Percentiles rank a stretch among this genome's conserved stretches.
Evolutionary conservation across 2,888 invertebrate genomes (phyloP).

Genomic region (Drosophila barbarae): DNA sequence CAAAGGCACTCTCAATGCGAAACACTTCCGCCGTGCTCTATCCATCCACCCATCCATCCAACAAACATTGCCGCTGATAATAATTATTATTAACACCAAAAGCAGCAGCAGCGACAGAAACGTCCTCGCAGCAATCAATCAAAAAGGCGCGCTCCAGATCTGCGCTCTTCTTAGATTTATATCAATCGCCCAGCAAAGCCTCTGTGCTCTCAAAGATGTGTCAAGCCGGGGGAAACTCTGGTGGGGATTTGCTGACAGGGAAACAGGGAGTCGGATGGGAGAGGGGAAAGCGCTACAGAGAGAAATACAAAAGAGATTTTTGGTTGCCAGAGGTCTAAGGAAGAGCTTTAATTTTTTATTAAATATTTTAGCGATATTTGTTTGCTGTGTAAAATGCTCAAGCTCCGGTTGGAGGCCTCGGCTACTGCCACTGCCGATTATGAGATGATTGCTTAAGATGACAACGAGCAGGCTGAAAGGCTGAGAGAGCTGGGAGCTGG

Average conservation of each 20-base stretch:
- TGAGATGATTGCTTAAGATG: conserved; percentile 74
- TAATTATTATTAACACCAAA: conserved; percentile 72
- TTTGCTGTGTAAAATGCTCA: conserved; percentile 33
- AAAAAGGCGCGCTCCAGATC: conserved; percentile 45
- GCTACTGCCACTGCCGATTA: conserved; percentile 70
- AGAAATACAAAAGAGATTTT: neutral
- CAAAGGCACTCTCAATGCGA: conserved; percentile 10
- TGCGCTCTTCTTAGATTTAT: conserved; percentile 58
- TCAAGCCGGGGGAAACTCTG: conserved; percentile 37
- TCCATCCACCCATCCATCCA: neutral
- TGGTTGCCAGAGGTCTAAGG: neutral
- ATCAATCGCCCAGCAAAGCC: conserved; percentile 38
- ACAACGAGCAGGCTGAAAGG: conserved; percentile 67
- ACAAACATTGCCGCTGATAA: conserved; percentile 38
- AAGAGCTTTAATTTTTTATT: too few species aligned
- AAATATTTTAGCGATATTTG: neutral
- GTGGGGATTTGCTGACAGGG: conserved; percentile 34
- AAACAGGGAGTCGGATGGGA: conserved; percentile 1
- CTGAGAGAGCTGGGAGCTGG: conserved; percentile 18
- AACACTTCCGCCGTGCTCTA: conserved; percentile 29
- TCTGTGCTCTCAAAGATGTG: conserved; percentile 50
- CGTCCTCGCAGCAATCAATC: conserved; percentile 43
- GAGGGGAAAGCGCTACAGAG: neutral
- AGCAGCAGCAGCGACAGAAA: conserved; percentile 51
- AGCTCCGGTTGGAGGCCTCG: conserved; percentile 17